Conservation (phyloP, 2,113 vertebrate genomes). For the Sapayoa aenigma region DNA sequence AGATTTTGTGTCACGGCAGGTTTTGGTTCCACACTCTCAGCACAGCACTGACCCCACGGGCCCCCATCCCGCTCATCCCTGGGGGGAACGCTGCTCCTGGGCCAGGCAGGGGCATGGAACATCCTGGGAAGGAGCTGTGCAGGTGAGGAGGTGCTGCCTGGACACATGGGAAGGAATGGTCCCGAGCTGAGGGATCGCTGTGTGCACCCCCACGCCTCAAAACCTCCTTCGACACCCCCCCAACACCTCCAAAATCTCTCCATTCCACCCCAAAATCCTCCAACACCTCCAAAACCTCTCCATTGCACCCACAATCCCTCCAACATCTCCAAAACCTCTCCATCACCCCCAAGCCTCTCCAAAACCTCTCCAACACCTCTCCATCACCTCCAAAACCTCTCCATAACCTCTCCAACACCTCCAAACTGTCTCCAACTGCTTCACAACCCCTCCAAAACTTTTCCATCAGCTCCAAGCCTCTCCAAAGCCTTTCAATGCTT, state of each 20-base stretch:
- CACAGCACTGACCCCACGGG: accelerated
- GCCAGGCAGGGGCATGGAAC: not conserved
- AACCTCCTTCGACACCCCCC: not conserved
- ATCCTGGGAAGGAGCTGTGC: not conserved
- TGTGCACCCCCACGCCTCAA: no score
- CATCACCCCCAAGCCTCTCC: not conserved
- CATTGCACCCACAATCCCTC: no score
- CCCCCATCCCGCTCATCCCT: accelerated
- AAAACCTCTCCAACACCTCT: not conserved
- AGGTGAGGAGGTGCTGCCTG: not conserved
- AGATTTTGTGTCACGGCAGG: not conserved
- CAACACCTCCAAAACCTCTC: not conserved
- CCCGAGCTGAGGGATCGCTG: accelerated
- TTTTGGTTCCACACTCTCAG: not conserved
- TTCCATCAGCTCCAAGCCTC: no score
- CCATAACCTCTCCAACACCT: not conserved
- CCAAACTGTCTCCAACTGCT: no score
- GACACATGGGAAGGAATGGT: not conserved
- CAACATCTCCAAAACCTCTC: not conserved
- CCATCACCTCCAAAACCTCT: not conserved
- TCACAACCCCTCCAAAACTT: not conserved
- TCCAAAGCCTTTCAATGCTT: no score
- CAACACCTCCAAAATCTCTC: not conserved
- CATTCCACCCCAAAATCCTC: not conserved
- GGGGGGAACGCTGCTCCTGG: accelerated